These are phyloP conservation scores for Lissocephala sabroskyi DNA, from an alignment of 2,888 invertebrate species.

Conservation along the genomic window DNA sequence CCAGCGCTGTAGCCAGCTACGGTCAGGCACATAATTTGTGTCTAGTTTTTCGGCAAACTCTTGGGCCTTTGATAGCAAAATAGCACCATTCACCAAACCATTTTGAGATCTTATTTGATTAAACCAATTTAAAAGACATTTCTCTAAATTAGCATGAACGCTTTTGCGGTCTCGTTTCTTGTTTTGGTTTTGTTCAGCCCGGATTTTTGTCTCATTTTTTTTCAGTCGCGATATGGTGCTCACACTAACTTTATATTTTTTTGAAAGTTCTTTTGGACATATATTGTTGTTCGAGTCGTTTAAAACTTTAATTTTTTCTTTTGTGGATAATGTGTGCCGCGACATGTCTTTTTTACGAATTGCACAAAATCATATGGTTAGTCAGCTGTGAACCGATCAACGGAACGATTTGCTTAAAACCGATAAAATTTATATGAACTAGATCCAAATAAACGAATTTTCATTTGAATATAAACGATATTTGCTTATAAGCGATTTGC, in stretches of 20 bases:
- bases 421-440: too few relatives aligned
- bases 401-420: too few relatives aligned
- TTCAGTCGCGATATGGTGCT: slow-evolving; percentile 1
- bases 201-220: slow-evolving; percentile 1
- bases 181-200: not conserved
- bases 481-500: too few relatives aligned
- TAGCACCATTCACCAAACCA: not conserved
- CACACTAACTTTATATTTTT: slow-evolving; percentile 1
- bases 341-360: too few relatives aligned
- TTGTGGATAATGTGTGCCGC: not conserved
- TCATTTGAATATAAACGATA: too few relatives aligned
- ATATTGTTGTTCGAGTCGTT: not conserved
- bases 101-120: not conserved
- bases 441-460: too few relatives aligned
- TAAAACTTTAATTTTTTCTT: slow-evolving; percentile 1
- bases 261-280: not conserved
- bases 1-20: slow-evolving; percentile 5
- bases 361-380: too few relatives aligned
- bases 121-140: not conserved
- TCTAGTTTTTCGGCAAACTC: not conserved
- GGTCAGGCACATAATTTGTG: not conserved
- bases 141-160: not conserved
- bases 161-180: slow-evolving; percentile 1
- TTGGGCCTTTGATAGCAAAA: not conserved
- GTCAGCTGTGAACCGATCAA: too few relatives aligned